Base-by-base conservation (phyloP, 2,888 invertebrate species). In the Cryptus viduatorius region DNA sequence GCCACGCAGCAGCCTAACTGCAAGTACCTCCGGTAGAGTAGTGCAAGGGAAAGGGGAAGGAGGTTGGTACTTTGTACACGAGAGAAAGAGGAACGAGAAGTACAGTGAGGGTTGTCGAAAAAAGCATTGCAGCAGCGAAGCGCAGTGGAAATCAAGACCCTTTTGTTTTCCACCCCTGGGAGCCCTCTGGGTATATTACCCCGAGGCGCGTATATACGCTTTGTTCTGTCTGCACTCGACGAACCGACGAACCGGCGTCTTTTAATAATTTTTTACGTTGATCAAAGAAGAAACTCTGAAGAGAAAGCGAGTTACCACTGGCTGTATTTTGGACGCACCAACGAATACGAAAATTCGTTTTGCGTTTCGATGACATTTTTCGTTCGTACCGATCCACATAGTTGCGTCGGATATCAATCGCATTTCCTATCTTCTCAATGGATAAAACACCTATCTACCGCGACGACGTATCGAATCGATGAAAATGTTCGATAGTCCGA, bases 161-260 rank as follows among this genome's bases (percentile, higher is more conserved):
- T 73, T 73, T 83, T 83, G 79, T 83, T 50, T 83, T 73, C 44
- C 37, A 48, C 61, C 78, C 78, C 61, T 81, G 56, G 56, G 75
- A 64, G 69, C 53, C 44, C 61, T 50, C 61, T 50, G 75, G 75
- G 81, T 69, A 76, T 76, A 64, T 76, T 56, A 56, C 56, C 75
- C 67, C 68, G 72, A 53, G 72, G 68, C 71, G 48, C 61, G 44
- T 53, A 42, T 77, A 56, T 71, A 75, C 68, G 68, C 78, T 79
- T 83, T 83, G 82, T 83, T 79, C 82, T 83, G 73, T 73, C 73
- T 29, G 48, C 59, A 53, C 48, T 29, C 50, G 79, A 71, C 48
- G 68, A 68, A 19, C 79, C 56, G 73, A 83, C 78, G 73, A 79
- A 78, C 78, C 82, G 82, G 82, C 82, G 82, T 79, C 78, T 82